Base-by-base conservation (phyloP, 2,888 invertebrate genomes). In the Petrolisthes manimaculis region DNA sequence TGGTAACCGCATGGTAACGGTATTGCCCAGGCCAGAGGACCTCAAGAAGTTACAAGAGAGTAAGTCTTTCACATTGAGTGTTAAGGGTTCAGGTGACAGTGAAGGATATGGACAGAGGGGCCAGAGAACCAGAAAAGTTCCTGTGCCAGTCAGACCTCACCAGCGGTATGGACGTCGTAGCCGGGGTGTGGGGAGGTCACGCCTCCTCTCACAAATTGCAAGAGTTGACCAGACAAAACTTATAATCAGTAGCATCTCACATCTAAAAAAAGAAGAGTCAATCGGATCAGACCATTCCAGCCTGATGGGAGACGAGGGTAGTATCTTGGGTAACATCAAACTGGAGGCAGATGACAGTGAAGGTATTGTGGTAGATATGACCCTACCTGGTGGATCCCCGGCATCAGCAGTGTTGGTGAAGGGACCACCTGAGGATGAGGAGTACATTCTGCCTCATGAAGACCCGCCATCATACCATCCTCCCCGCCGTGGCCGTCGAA, bases 11-110 rank as follows among this genome's bases (percentile, higher is more conserved):
- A 71, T 88, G 61, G 91, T 91, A 6, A 91, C 91, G 9, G 89
- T 91, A 14, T 67, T 91, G 56, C 91, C 91, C 5, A 81, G 91
- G 37, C 91, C 91, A 69, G 91, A 91, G 84, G 91, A 91, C 56
- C 67, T 91, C 18, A 87, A 91, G 51, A 91, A 88, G 56, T 61
- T 91, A 8, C 86, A 84, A 54, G 91, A 91, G 12, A 89, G 87
- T 53, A 91, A 91, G 75, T 88, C 89, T 71, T 77, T 91, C 53
- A 87, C 89, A 18, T 53, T 91, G 18, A 89, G 88, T 79, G 86
- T 89, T 6, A 87, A 85, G 67, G 89, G 89, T 18, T 83, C 85
- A 6, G 75, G 85, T 61, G 88, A 88, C 18, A 21, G 37, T 21
- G 88, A 88, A 18, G 21, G 55, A 0, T 12, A 67, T 21, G 83